Evolutionary conservation across 2,797 vertebrate species (phyloP), one percentile per base, ranked within the genome.

Genomic region (Karalla daura): DNA sequence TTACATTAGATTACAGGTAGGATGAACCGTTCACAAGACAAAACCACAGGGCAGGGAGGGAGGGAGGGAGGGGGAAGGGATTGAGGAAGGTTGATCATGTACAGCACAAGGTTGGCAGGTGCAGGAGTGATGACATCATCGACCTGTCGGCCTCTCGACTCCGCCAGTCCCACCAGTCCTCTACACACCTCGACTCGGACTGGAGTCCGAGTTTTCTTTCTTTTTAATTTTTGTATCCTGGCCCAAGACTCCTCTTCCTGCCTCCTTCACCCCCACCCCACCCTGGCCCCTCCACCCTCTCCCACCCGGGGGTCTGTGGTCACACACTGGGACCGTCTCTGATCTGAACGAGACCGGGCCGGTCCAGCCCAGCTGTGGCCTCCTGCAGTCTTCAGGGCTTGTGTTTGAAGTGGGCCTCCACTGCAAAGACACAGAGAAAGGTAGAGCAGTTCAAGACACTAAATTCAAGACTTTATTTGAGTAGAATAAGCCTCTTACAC

Each of bases 391-490:
- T 63, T 93, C 95, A 99, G 58, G 97, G 97, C 91, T 99, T 99
- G 93, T 99, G 97, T 91, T 99, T 99, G 82, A 99, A 99, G 90
- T 96, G 96, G 73, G 97, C 97, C 89, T 99, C 97, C 90, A 99
- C 98, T 99, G 92, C 13, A 91, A 81, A 67, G 12, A 78, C 62
- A 83, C 44, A 6, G 8, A 10, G 1, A 14, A 36, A 23, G 4
- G 5, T 43, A 13, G 20, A 1, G 37, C 17, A 61, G 4, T 23
- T 14, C 3, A 43, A 27, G 0, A 14, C 7, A 28, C 23, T 30
- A 7, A 8, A 14, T 17, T n/a, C n/a, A n/a, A n/a, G n/a, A n/a
- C n/a, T n/a, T n/a, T n/a, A n/a, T n/a, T n/a, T n/a, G n/a, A n/a
- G n/a, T n/a, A n/a, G n/a, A n/a, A n/a, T n/a, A n/a, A n/a, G n/a